These are phyloP conservation scores for Drosophila sturtevanti DNA, from an alignment of 1,140 invertebrate species.

Conservation along the genomic window DNA sequence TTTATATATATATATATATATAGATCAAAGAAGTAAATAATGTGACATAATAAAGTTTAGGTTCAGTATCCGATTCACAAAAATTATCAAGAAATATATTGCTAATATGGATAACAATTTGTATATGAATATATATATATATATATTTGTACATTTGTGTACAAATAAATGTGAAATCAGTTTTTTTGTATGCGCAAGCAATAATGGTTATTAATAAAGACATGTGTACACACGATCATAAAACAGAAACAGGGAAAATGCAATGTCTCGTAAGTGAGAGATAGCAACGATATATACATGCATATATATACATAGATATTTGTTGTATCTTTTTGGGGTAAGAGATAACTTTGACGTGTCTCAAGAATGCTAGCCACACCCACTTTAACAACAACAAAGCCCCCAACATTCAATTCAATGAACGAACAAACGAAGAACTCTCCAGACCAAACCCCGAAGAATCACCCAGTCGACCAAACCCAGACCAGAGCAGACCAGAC, in stretches of 20 bases:
- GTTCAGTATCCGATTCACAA: too few species aligned
- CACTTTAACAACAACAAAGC: slow-evolving; percentile 65
- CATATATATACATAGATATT: slow-evolving; percentile 11
- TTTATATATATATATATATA: too few species aligned
- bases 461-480: too few species aligned
- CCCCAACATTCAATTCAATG: too few species aligned
- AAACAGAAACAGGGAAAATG: slow-evolving; percentile 59
- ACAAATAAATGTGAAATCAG: slow-evolving; percentile 31
- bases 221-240: slow-evolving; percentile 68
- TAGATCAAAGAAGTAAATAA: too few species aligned
- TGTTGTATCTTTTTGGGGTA: slow-evolving; percentile 16
- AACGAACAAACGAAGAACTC: too few species aligned
- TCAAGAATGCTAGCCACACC: slow-evolving; percentile 64
- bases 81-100: too few species aligned
- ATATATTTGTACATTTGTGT: not conserved
- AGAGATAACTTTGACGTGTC: slow-evolving; percentile 54
- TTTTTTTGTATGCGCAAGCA: slow-evolving; percentile 32
- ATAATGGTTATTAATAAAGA: slow-evolving; percentile 77
- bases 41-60: too few species aligned
- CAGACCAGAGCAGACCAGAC: slow-evolving; percentile 19
- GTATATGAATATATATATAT: not conserved
- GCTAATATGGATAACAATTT: not conserved
- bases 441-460: not conserved
- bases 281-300: not conserved
- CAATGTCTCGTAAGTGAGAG: slow-evolving; percentile 25